Base-by-base conservation (phyloP, 2,113 vertebrate species). In the Myrmophylax atrothorax region DNA sequence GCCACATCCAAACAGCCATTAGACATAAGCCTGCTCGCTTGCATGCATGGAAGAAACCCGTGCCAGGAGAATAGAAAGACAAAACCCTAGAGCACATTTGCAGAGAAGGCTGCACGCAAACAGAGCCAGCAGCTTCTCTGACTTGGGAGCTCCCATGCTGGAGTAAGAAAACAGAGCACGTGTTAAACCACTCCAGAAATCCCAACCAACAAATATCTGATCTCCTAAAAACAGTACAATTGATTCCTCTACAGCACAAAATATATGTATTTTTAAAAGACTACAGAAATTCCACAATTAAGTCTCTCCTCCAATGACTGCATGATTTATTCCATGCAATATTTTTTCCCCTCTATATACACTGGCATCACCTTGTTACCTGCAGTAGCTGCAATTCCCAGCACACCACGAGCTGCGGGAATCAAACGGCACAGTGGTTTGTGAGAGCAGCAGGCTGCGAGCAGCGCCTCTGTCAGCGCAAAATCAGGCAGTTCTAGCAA, bases 1-100 rank as follows among this genome's bases (percentile, higher is more conserved):
- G 68, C 94, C 90, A 94, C 86, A 59, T 28, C 85, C 66, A 89
- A 93, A 95, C 86, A 97, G 97, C 96, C 97, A 93, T 97, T 87
- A 96, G 91, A 91, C 69, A 72, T 46, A 76, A 96, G 95, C 89
- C 90, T 93, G 89, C 64, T 90, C 89, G 67, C 96, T 90, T 94
- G 90, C 83, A 83, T 44, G 93, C 77, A 56, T 23, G 84, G 76
- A 68, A 87, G 96, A 96, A 89, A 94, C 37, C 11, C 28, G 77
- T 69, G 68, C 96, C 95, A 75, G 87, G 79, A 91, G 95, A 94
- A 94, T 14, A 95, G 89, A 85, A 96, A 97, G 94, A 93, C 70
- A 95, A 96, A 97, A 94, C 77, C 93, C 95, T 77, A 60, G 92
- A 96, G 94, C 68, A 3, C 55, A 80, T 93, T 90, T 80, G 86